phyloP scores from a whole-genome alignment of 2,113 vertebrate genomes.

The Nothobranchius kuhntae region DNA sequence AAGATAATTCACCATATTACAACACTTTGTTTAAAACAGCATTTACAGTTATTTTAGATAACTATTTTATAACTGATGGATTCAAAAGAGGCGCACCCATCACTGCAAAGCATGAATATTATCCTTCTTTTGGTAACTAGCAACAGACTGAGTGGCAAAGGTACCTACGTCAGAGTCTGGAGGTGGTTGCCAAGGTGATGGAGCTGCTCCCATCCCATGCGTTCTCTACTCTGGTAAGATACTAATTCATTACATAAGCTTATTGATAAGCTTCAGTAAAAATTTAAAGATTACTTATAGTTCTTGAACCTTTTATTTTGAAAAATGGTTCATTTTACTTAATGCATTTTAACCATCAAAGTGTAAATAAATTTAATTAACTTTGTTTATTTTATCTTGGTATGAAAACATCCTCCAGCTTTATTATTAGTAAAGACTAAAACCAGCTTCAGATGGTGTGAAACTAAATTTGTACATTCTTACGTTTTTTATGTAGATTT shows the following conservation, averaged over 20 bases:
- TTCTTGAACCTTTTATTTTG: too few relatives aligned
- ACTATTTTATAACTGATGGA: too few relatives aligned
- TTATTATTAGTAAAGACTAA: too few relatives aligned
- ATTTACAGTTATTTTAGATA: background rate
- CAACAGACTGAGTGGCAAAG: conserved; percentile 98
- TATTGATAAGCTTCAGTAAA: background rate
- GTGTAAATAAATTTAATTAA: too few relatives aligned
- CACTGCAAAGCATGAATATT: conserved; percentile 19
- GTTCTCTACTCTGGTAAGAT: conserved; percentile 91
- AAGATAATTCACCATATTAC: background rate
- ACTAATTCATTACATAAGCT: background rate
- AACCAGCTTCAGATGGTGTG: too few relatives aligned
- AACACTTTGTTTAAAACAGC: background rate
- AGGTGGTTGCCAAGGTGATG: conserved; percentile 99
- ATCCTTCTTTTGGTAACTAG: conserved; percentile 73
- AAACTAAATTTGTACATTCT: too few relatives aligned
- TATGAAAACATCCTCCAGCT: too few relatives aligned
- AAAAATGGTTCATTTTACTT: too few relatives aligned
- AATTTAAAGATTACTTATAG: too few relatives aligned
- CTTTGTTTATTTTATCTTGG: too few relatives aligned
- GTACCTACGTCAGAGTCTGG: conserved; percentile 97
- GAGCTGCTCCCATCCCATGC: conserved; percentile 96
- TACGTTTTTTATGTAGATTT: too few relatives aligned
- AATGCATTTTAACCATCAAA: too few relatives aligned
- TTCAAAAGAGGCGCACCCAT: background rate